Percentiles rank a stretch among this genome's conserved stretches.
phyloP scores from a whole-genome alignment of 2,113 vertebrate genomes.

The Bucco capensis region DNA sequence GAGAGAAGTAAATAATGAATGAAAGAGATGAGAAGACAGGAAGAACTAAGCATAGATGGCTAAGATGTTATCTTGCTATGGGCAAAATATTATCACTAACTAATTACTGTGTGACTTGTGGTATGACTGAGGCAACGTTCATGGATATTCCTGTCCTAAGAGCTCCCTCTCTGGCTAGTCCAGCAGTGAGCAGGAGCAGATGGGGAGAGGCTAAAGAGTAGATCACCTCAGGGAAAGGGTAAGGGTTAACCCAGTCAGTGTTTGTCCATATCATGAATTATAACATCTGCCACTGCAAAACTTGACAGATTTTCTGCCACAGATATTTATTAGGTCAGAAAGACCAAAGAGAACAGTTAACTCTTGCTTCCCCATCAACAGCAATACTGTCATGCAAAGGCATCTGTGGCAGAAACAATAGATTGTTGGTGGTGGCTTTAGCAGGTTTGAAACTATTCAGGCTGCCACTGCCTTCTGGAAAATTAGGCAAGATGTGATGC shows the following conservation, averaged over 20 bases:
- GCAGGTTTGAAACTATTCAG: neutral
- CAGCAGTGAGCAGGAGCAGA: neutral
- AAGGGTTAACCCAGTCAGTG: neutral
- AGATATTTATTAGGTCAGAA: neutral
- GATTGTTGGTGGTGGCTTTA: neutral
- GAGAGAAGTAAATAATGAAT: neutral
- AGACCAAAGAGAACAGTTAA: neutral
- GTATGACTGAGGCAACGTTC: neutral
- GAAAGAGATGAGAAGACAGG: neutral
- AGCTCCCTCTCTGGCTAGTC: neutral
- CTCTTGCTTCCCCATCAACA: neutral
- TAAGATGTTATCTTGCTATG: neutral
- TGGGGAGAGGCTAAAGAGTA: neutral
- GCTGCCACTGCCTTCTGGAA: neutral
- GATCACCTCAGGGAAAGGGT: neutral
- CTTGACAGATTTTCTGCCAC: neutral
- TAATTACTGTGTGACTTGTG: neutral
- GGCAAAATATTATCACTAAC: neutral
- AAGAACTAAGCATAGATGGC: neutral
- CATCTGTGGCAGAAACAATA: neutral
- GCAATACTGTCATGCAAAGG: neutral
- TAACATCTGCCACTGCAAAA: neutral
- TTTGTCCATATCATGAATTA: neutral
- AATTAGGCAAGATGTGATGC: neutral
- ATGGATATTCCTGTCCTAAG: neutral